Conservation (phyloP, 92 coral and sea anemone genomes). For the Scolanthus callimorphus region DNA sequence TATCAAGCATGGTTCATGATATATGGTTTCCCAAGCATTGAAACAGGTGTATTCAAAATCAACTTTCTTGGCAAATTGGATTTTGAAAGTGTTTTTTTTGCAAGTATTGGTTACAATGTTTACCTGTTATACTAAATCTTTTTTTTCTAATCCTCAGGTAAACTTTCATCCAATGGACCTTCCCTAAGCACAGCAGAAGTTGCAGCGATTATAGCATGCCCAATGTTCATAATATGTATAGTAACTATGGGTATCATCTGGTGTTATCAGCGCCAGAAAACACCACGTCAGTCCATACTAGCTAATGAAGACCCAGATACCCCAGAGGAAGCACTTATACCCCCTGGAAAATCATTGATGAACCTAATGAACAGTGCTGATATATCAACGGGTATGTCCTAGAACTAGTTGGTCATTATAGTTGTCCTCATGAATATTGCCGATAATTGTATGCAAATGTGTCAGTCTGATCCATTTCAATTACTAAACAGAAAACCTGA, state of each 20-base stretch:
- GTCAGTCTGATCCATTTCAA: no score
- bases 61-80: no score
- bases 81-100: no score
- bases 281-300: constrained; percentile 22
- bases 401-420: no score
- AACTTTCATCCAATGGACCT: not conserved
- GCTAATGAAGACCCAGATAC: constrained; percentile 45
- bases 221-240: constrained; percentile 63
- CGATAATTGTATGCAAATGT: no score
- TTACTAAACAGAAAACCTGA: no score
- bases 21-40: no score
- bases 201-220: constrained; percentile 78
- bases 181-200: constrained; percentile 58
- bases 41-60: not conserved
- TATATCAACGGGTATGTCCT: constrained; percentile 85
- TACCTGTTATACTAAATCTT: not conserved
- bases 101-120: no score
- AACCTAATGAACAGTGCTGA: constrained; percentile 45
- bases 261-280: constrained; percentile 60
- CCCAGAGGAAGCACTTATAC: constrained; percentile 61
- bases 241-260: constrained; percentile 65
- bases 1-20: no score
- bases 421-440: no score
- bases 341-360: constrained; percentile 60
- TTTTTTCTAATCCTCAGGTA: not conserved